Evolutionary conservation across 2,888 invertebrate species (phyloP), one percentile per base, ranked within the genome.

Genomic region (Lathronympha strigana): DNA sequence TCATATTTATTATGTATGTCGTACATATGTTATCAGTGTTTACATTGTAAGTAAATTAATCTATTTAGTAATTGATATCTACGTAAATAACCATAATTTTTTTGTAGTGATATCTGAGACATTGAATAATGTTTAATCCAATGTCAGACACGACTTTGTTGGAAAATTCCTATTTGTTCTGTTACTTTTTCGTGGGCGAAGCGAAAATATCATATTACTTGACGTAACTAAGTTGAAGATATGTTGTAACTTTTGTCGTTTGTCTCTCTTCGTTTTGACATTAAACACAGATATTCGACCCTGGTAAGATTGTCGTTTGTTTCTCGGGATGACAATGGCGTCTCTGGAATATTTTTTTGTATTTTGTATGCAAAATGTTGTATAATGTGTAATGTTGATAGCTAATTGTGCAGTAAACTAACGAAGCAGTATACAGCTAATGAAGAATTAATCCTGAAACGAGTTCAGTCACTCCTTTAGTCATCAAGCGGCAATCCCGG

Each of bases 21-120:
- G 25, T 40, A 21, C 53, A 54, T 17, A 38, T 11, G 25, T 40
- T 38, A 40, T 54, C 54, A 25, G 13, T 55, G 17, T 40, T 40
- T 40, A 55, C 40, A 40, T 40, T 25, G 25, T 40, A 40, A 9
- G 38, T 40, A 23, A 38, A 17, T n/a, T 21, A 25, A 21, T 38
- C 21, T 53, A 6, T 40, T 40, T 40, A 25, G 38, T 25, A 25
- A 54, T 25, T 54, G 15, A 31, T 31, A 19, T 50, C 9, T 47
- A 21, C 23, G 23, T 40, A 25, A 15, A 38, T 33, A 45, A 21
- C 15, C 36, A 36, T 11, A 40, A 1, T 19, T 43, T 17, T 19
- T 19, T 43, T 17, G 3, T 43, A 43, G 17, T 1, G 11, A 25
- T 6, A 38, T 1, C 15, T n/a, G 15, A n/a, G 15, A 6, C 6